phyloP scores from a whole-genome alignment of 2,113 vertebrate species.

The Crotalus helleri region DNA sequence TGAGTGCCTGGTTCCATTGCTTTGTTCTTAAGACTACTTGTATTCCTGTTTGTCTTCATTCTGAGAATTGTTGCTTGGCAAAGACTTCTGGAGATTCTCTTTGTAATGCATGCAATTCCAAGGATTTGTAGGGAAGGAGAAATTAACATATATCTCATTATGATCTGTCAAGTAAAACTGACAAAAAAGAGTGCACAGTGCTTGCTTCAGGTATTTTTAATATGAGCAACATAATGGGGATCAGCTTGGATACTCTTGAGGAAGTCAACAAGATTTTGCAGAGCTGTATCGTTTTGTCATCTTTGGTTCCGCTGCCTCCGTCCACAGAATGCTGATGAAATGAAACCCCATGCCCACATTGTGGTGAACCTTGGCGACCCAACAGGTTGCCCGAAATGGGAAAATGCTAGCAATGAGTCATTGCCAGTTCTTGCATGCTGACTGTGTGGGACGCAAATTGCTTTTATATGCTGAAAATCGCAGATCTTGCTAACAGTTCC shows the following conservation, averaged over 20 bases:
- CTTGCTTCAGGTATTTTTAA: conserved; percentile 67
- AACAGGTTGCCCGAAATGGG: background rate
- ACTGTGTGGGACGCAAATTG: background rate
- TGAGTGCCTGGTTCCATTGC: background rate
- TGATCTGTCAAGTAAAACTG: background rate
- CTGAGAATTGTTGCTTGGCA: background rate
- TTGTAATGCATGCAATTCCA: background rate
- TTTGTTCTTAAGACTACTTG: background rate
- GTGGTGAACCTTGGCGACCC: conserved; percentile 15
- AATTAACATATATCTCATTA: background rate
- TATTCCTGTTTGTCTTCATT: background rate
- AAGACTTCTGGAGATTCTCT: background rate
- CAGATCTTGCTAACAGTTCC: background rate
- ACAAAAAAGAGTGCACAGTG: conserved; percentile 40
- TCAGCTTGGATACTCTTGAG: conserved; percentile 63
- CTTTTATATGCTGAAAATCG: background rate
- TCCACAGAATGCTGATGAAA: conserved; percentile 11
- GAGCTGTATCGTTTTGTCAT: conserved; percentile 57
- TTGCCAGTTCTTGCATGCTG: background rate
- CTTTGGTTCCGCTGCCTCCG: conserved; percentile 64
- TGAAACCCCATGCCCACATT: background rate
- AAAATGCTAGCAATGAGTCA: background rate
- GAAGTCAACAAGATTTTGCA: conserved; percentile 54
- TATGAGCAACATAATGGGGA: conserved; percentile 63
- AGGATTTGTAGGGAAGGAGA: background rate